These are phyloP conservation scores for Tachuris rubrigastra DNA, from an alignment of 2,113 vertebrate genomes.

Conservation along the genomic window DNA sequence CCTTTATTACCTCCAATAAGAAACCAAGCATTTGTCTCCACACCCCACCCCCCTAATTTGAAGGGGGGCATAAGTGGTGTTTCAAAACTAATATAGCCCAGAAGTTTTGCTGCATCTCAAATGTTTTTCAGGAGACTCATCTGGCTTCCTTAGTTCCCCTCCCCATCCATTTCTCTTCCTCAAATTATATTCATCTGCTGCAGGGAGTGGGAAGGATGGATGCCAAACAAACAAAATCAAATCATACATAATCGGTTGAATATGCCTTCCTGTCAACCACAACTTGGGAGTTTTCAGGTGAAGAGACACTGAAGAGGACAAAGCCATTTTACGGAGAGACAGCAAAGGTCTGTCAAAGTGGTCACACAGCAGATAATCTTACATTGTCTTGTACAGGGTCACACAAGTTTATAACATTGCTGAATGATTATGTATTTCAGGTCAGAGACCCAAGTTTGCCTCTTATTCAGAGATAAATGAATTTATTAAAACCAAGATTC, in stretches of 20 bases:
- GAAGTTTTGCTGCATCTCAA: background rate
- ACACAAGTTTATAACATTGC: background rate
- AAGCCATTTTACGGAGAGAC: background rate
- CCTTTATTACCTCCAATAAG: background rate
- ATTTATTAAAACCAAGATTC: background rate
- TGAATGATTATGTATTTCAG: background rate
- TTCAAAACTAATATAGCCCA: background rate
- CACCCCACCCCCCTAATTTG: background rate
- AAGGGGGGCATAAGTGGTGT: background rate
- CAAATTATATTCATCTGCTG: conserved; percentile 12
- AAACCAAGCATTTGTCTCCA: background rate
- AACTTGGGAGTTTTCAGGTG: background rate
- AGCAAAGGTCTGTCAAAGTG: background rate
- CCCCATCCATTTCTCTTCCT: background rate
- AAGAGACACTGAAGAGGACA: background rate
- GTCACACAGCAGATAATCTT: background rate
- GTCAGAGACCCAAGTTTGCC: background rate
- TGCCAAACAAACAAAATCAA: conserved; percentile 29
- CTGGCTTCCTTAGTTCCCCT: background rate
- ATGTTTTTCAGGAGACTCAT: conserved; percentile 4
- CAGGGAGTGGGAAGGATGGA: background rate
- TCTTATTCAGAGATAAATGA: background rate
- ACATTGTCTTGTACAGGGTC: background rate
- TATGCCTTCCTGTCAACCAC: background rate
- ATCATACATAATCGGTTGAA: background rate